Conservation (phyloP, 2,797 vertebrate species). For the Diglossa cyanea region DNA sequence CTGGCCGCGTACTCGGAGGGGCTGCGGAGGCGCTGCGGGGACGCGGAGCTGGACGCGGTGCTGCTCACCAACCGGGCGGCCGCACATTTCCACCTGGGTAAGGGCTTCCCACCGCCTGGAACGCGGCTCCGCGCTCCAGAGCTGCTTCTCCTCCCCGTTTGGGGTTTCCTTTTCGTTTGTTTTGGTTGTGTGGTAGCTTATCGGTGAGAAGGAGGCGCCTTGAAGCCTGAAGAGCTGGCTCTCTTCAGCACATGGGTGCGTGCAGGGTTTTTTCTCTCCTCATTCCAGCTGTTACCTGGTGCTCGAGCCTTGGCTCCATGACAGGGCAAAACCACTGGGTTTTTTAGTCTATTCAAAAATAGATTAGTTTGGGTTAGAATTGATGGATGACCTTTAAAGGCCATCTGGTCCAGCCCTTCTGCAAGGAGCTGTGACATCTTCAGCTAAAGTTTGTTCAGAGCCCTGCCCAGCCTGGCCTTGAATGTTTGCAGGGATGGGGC, state of each 20-base stretch:
- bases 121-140: fast-evolving
- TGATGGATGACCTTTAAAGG: neutral
- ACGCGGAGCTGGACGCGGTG: conserved; percentile 80
- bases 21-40: conserved; percentile 80
- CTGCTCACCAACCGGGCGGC: conserved; percentile 90
- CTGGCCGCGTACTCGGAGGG: conserved; percentile 85
- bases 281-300: neutral
- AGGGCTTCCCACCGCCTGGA: neutral
- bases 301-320: neutral
- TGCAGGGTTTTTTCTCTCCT: neutral
- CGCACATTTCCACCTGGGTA: conserved; percentile 88
- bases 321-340: neutral
- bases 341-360: too few species aligned
- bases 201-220: neutral
- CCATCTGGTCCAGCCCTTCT: neutral
- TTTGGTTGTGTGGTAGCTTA: neutral
- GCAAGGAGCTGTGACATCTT: neutral
- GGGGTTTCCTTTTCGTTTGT: neutral
- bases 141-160: neutral
- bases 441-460: neutral
- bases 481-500: neutral
- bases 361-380: neutral
- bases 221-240: neutral
- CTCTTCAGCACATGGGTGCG: fast-evolving
- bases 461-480: neutral